phyloP scores from a whole-genome alignment of 30 jellyfish, hydroid and myxozoan species.

The Nemopilema nomurai region DNA sequence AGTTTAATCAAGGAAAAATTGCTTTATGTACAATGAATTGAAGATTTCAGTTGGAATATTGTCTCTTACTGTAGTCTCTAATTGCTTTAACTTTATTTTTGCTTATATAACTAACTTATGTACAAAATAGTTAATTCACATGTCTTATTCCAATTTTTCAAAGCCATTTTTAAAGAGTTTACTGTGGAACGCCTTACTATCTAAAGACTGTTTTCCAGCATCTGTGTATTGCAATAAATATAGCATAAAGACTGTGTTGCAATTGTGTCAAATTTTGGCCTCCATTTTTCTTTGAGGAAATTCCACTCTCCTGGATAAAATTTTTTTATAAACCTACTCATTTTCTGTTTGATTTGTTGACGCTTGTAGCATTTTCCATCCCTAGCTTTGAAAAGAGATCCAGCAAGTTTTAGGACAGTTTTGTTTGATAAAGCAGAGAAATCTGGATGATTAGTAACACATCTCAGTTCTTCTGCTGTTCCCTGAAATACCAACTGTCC shows the following conservation, averaged over 20 bases:
- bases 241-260: not conserved
- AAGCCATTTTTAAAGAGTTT: not conserved
- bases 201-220: not conserved
- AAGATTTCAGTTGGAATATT: not conserved
- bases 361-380: not conserved
- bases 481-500: not conserved
- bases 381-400: not conserved
- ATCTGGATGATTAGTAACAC: not conserved
- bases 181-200: not conserved
- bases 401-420: not conserved
- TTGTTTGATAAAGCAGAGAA: not conserved
- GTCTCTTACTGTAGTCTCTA: not conserved
- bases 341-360: not conserved
- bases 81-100: not conserved
- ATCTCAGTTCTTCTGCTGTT: not conserved
- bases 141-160: not conserved
- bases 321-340: not conserved
- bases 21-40: not conserved
- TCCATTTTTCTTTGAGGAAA: not conserved
- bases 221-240: not conserved
- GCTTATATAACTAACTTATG: not conserved
- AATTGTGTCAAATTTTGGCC: not conserved
- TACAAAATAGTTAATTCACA: not conserved
- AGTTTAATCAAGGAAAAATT: not conserved
- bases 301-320: not conserved